Evolutionary conservation across 2,888 invertebrate genomes (phyloP).

Genomic region (Nowickia ferox): DNA sequence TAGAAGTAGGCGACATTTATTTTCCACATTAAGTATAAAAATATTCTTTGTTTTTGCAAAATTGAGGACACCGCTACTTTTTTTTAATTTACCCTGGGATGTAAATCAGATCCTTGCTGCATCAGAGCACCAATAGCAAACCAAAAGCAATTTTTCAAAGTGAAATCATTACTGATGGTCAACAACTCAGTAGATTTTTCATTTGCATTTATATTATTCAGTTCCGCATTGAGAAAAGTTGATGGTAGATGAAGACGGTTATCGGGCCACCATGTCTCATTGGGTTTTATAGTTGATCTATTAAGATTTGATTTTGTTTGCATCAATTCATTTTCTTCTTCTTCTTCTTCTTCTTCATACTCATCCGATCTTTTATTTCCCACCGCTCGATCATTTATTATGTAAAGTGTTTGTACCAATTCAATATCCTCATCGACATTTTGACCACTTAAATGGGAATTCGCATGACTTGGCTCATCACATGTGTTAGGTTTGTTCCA

Average conservation of each 20-base stretch:
- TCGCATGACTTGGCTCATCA: constrained; percentile 12
- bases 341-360: not conserved
- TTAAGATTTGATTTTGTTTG: constrained; percentile 1
- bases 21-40: not conserved
- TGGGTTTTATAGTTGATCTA: constrained; percentile 33
- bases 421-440: constrained; percentile 31
- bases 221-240: constrained; percentile 71
- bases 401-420: constrained; percentile 5
- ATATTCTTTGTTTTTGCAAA: not conserved
- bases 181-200: constrained; percentile 74
- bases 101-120: constrained; percentile 95
- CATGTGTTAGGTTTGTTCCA: constrained; percentile 31
- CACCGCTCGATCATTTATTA: not conserved
- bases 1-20: no score
- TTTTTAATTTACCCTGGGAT: constrained; percentile 89
- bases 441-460: not conserved
- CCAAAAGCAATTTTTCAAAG: constrained; percentile 95
- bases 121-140: constrained; percentile 97
- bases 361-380: not conserved
- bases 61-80: not conserved
- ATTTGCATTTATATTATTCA: constrained; percentile 57
- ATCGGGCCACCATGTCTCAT: constrained; percentile 56
- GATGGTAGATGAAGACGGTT: constrained; percentile 43
- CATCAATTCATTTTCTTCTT: not conserved
- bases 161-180: constrained; percentile 90